Percentiles rank a stretch among this genome's conserved stretches.
These are phyloP conservation scores for Lasioglossum oenotherae DNA, from an alignment of 2,888 invertebrate species.

Conservation along the genomic window DNA sequence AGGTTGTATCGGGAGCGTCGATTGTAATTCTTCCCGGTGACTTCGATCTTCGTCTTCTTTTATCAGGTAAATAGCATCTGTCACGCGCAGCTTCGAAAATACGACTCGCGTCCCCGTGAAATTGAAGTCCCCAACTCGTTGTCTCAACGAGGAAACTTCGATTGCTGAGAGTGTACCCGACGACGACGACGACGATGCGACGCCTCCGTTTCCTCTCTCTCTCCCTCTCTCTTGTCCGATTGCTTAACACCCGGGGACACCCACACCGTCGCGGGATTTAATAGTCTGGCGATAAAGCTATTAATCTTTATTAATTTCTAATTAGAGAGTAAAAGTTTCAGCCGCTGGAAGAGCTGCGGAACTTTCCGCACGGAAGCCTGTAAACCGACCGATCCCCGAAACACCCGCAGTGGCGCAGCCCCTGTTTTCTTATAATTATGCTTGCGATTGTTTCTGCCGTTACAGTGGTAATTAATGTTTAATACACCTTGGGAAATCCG, in stretches of 20 bases:
- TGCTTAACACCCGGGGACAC: conserved; percentile 3
- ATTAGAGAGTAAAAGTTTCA: conserved; percentile 77
- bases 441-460: conserved; percentile 33
- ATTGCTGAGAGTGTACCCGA: conserved; percentile 37
- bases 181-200: background rate
- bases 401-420: background rate
- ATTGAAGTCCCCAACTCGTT: conserved; percentile 21
- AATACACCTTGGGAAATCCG: conserved; percentile 24
- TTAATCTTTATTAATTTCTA: conserved; percentile 81
- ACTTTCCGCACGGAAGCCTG: conserved; percentile 41
- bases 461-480: conserved; percentile 47
- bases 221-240: background rate
- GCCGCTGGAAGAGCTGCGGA: conserved; percentile 58
- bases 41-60: conserved; percentile 33
- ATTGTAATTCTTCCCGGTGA: conserved; percentile 44
- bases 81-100: conserved; percentile 35
- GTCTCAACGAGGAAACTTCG: conserved; percentile 23
- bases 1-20: conserved; percentile 37
- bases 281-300: conserved; percentile 78
- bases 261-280: conserved; percentile 64
- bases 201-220: background rate
- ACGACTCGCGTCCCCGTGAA: conserved; percentile 30
- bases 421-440: conserved; percentile 66
- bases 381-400: background rate
- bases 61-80: conserved; percentile 39